Conservation (phyloP, 2,797 vertebrate species). For the Etheostoma perlongum region DNA sequence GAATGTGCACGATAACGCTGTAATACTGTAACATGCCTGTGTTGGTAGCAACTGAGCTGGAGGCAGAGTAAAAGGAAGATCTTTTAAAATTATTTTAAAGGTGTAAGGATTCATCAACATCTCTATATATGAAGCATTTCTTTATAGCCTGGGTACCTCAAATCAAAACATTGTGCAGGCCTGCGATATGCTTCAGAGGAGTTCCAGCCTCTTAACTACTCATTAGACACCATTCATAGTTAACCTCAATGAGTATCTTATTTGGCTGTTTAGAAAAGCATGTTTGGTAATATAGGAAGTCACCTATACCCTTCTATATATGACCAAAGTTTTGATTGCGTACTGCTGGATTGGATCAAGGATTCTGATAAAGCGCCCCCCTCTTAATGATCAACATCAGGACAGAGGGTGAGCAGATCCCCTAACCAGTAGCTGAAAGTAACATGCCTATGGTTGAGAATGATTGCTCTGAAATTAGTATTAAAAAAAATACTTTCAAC, state of each 20-base stretch:
- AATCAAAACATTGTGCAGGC: constrained; percentile 47
- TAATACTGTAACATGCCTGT: constrained; percentile 28
- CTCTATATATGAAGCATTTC: constrained; percentile 24
- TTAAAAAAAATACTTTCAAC: constrained; percentile 41
- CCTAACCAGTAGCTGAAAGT: constrained; percentile 12
- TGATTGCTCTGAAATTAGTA: constrained; percentile 27
- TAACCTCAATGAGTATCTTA: constrained; percentile 40
- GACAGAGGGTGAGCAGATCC: constrained; percentile 25
- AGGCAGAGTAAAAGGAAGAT: constrained; percentile 32
- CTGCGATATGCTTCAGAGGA: constrained; percentile 54
- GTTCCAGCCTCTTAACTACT: constrained; percentile 62
- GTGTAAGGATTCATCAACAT: constrained; percentile 37
- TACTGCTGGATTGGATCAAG: constrained; percentile 25
- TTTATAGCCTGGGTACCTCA: constrained; percentile 51
- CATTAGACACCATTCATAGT: constrained; percentile 42
- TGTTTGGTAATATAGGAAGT: constrained; percentile 33
- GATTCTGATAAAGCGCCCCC: constrained; percentile 10
- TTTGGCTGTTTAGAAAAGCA: constrained; percentile 64
- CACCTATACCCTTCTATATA: constrained; percentile 28
- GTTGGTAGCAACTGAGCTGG: constrained; percentile 32
- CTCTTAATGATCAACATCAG: constrained; percentile 35
- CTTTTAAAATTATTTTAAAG: not conserved
- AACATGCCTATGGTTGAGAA: constrained; percentile 8
- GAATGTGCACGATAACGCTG: constrained; percentile 14
- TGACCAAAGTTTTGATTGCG: constrained; percentile 44